Percentiles rank a stretch among this genome's conserved stretches.
These are phyloP conservation scores for Psittacula cyanocephala DNA, from an alignment of 2,113 vertebrate species.

Conservation along the genomic window DNA sequence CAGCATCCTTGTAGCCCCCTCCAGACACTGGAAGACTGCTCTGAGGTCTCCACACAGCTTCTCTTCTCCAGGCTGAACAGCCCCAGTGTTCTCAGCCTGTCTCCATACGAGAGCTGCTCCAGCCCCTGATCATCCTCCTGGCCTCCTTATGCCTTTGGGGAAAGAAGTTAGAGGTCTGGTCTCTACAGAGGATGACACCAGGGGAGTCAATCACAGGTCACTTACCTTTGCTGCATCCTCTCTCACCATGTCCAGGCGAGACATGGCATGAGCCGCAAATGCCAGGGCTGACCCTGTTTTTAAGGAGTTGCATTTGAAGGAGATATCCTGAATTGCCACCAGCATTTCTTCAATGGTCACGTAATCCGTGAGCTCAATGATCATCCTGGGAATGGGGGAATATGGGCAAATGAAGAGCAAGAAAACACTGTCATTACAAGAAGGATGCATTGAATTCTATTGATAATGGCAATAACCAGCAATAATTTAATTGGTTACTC, in stretches of 20 bases:
- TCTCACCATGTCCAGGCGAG: slow-evolving; percentile 66
- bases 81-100: too few species aligned
- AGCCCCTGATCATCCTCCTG: too few species aligned
- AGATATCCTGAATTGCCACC: slow-evolving; percentile 73
- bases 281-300: slow-evolving; percentile 76
- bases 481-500: too few species aligned
- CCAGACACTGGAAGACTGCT: too few species aligned
- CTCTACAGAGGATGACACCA: not conserved
- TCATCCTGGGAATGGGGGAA: slow-evolving; percentile 73
- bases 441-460: not conserved
- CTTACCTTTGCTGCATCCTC: slow-evolving; percentile 83
- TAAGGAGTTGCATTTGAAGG: slow-evolving; percentile 73
- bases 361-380: slow-evolving; percentile 81
- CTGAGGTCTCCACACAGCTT: too few species aligned
- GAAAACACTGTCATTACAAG: not conserved
- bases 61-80: too few species aligned
- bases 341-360: slow-evolving; percentile 72
- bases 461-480: not conserved
- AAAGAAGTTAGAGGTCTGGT: not conserved
- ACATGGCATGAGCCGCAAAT: slow-evolving; percentile 74
- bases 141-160: not conserved
- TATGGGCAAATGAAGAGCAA: not conserved
- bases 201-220: too few species aligned
- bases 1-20: too few species aligned
- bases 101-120: too few species aligned